A percentile compares a stretch with the other conserved stretches of the same genome.
phyloP scores from a whole-genome alignment of 2,113 vertebrate species.

The Ceyx melanurus region DNA sequence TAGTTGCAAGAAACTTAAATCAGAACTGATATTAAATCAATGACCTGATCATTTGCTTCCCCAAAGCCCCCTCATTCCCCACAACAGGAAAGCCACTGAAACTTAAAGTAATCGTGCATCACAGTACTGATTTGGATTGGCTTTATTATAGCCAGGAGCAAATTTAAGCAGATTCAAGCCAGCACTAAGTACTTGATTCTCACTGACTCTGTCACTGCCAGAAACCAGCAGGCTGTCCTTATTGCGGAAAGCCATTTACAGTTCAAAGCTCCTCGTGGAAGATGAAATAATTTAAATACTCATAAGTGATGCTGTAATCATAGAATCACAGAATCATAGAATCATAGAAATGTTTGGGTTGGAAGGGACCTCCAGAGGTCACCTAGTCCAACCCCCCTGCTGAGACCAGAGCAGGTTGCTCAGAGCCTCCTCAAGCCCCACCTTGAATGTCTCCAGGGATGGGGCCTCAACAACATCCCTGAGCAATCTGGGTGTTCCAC shows the following conservation, averaged over 20 bases:
- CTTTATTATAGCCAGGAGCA: not conserved
- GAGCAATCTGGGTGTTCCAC: too few species aligned
- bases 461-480: too few species aligned
- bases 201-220: not conserved
- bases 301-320: conserved; percentile 15
- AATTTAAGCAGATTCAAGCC: not conserved
- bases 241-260: conserved; percentile 49
- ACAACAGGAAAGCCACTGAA: not conserved
- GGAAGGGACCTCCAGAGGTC: too few species aligned
- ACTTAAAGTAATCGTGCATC: not conserved
- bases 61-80: not conserved
- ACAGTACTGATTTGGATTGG: not conserved
- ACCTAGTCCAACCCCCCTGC: too few species aligned
- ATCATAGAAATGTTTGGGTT: too few species aligned
- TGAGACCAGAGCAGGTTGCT: too few species aligned
- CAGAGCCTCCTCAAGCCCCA: too few species aligned
- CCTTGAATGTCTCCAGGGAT: too few species aligned
- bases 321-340: conserved; percentile 2
- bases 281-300: conserved; percentile 60
- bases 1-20: conserved; percentile 8
- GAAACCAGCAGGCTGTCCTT: conserved; percentile 30
- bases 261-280: conserved; percentile 56
- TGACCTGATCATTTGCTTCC: conserved; percentile 32
- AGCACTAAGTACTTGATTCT: not conserved
- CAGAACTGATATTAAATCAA: conserved; percentile 60